Conservation (phyloP, 1,140 invertebrate genomes). For the Pogonomyrmex barbatus region DNA sequence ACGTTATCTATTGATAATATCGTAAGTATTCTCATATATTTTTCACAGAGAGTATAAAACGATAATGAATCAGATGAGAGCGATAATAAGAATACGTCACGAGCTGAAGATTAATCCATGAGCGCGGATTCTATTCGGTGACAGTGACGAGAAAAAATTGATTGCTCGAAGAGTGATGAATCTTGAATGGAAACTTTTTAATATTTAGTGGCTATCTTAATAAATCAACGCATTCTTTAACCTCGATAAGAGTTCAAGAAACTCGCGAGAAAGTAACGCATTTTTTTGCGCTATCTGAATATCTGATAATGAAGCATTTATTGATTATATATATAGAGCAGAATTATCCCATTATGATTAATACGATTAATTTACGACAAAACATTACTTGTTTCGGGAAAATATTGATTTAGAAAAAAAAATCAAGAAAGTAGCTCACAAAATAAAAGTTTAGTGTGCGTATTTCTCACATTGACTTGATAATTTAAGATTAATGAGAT, state of each 20-base stretch:
- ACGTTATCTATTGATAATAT: background rate
- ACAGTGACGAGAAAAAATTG: background rate
- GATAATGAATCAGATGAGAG: background rate
- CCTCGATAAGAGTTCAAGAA: slow-evolving; percentile 33
- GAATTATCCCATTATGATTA: background rate
- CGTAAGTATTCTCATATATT: background rate
- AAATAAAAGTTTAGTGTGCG: slow-evolving; percentile 14
- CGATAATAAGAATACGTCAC: background rate
- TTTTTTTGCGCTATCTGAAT: slow-evolving; percentile 65
- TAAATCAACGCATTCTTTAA: slow-evolving; percentile 16
- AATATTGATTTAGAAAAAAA: background rate
- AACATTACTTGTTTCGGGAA: background rate
- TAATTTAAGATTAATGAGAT: slow-evolving; percentile 57
- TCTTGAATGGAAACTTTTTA: slow-evolving; percentile 22
- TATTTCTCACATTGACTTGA: slow-evolving; percentile 44
- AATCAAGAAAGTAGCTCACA: background rate
- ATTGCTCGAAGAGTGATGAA: background rate
- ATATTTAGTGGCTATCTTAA: slow-evolving; percentile 31
- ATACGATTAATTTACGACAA: background rate
- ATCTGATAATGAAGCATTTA: slow-evolving; percentile 68
- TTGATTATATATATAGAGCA: slow-evolving; percentile 13
- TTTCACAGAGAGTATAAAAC: too few relatives aligned
- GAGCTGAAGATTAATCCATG: background rate
- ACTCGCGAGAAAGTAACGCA: slow-evolving; percentile 27
- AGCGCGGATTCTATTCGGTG: background rate